phyloP scores from a whole-genome alignment of 2,113 vertebrate species.

The Eurypyga helias region DNA sequence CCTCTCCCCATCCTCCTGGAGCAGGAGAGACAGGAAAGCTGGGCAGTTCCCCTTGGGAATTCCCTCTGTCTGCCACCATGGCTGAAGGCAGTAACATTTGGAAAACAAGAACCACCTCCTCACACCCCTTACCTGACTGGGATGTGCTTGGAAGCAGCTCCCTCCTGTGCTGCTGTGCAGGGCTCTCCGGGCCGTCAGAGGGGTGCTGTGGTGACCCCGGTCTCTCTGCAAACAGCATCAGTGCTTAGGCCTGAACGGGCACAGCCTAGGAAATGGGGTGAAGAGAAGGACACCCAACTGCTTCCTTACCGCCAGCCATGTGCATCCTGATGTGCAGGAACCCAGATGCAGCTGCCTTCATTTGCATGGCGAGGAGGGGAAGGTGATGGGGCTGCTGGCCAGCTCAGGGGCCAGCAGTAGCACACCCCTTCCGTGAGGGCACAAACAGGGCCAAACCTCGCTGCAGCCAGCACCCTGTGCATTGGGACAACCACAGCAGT shows the following conservation, averaged over 20 bases:
- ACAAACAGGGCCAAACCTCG: not conserved
- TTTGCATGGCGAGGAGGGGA: not conserved
- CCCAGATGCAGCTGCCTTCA: not conserved
- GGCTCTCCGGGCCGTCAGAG: not conserved
- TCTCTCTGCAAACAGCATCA: not conserved
- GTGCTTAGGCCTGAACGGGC: not conserved
- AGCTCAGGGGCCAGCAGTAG: not conserved
- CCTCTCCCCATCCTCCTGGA: not conserved
- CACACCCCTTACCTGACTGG: not conserved
- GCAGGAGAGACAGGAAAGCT: not conserved
- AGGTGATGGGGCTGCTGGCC: no score
- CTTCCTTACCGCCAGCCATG: not conserved
- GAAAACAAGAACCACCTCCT: not conserved
- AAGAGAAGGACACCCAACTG: not conserved
- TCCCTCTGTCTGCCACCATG: not conserved
- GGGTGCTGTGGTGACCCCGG: not conserved
- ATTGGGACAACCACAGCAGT: not conserved
- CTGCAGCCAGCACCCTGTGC: not conserved
- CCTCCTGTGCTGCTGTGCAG: not conserved
- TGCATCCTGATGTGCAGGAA: rapidly evolving
- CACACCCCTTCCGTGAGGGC: not conserved
- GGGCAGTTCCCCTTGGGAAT: not conserved
- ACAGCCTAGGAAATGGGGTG: not conserved
- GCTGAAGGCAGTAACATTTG: not conserved
- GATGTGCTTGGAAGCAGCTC: not conserved